Percentiles rank a stretch among this genome's conserved stretches.
Evolutionary conservation across 2,888 invertebrate genomes (phyloP).

Genomic region (Sipha maydis): DNA sequence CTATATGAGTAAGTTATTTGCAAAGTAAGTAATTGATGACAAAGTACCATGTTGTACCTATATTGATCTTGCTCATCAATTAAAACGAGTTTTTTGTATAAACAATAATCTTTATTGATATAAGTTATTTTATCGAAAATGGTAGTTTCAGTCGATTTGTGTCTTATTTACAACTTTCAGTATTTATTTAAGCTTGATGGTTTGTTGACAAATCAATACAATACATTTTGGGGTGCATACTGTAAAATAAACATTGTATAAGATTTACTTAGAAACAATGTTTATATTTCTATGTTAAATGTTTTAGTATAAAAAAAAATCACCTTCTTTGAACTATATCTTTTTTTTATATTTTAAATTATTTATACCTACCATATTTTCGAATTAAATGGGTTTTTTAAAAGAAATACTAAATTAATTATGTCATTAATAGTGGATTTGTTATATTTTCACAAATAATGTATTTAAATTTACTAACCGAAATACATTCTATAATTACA

Average conservation of each 20-base stretch:
- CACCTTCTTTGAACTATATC: background rate
- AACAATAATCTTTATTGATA: background rate
- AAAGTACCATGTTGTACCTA: too few species aligned
- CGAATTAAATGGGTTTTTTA: background rate
- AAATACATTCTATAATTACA: background rate
- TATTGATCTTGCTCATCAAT: too few species aligned
- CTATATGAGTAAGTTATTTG: background rate
- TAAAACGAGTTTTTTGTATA: background rate
- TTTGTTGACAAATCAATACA: background rate
- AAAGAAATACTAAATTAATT: background rate
- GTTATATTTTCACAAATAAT: background rate
- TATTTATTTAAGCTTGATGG: background rate
- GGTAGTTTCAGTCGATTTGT: background rate
- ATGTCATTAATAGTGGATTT: background rate
- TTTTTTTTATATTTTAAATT: background rate
- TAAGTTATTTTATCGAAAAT: background rate
- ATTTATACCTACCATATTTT: background rate
- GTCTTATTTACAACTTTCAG: background rate
- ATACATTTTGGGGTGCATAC: background rate
- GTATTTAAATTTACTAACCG: too few species aligned
- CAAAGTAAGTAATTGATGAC: too few species aligned
- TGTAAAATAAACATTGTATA: background rate
- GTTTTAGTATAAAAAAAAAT: background rate
- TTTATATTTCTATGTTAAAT: background rate
- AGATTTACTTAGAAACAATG: background rate